Evolutionary conservation across 2,888 invertebrate species (phyloP).

Genomic region (Empis livida): DNA sequence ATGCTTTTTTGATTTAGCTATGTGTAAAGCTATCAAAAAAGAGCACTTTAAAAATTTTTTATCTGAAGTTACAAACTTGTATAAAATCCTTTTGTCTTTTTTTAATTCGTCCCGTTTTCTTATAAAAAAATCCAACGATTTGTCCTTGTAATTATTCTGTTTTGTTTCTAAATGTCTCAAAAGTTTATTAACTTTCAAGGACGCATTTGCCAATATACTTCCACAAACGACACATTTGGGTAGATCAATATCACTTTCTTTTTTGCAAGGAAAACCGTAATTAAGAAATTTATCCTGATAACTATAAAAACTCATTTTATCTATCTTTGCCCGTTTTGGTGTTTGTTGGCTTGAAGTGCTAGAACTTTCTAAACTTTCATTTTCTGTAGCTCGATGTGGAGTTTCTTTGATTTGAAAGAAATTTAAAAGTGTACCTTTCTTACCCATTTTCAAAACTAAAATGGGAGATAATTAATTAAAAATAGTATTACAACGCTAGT

Average conservation of each 20-base stretch:
- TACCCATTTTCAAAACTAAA: not conserved
- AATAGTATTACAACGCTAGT: too few species aligned
- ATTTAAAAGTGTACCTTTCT: not conserved
- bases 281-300: not conserved
- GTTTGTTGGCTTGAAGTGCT: too few species aligned
- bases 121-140: too few species aligned
- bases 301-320: not conserved
- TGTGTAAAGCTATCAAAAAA: not conserved
- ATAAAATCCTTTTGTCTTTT: not conserved
- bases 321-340: not conserved
- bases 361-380: not conserved
- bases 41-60: not conserved
- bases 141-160: not conserved
- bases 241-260: not conserved
- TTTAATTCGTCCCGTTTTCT: not conserved
- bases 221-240: not conserved
- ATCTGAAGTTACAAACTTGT: not conserved
- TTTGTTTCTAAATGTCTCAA: not conserved
- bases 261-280: not conserved
- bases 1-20: slow-evolving; percentile 1
- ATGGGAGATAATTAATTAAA: too few species aligned
- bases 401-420: not conserved
- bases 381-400: not conserved
- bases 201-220: not conserved
- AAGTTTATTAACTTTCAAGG: not conserved